Conservation (phyloP, 2,113 vertebrate genomes). For the Catagonus wagneri region DNA sequence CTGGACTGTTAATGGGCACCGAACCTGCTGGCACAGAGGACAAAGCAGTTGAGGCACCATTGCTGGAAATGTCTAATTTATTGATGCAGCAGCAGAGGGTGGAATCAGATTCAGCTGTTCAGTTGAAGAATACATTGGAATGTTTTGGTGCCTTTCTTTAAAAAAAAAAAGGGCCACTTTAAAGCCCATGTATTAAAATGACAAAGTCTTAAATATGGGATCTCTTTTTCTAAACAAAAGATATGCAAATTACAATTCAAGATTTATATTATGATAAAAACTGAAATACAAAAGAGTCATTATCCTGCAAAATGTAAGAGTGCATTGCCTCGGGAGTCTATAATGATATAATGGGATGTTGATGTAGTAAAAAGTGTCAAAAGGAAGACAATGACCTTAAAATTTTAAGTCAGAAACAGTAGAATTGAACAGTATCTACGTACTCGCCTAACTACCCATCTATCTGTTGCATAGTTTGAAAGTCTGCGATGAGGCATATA, state of each 20-base stretch:
- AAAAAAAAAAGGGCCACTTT: conserved; percentile 80
- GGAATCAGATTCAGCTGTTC: conserved; percentile 81
- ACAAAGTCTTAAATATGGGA: conserved; percentile 87
- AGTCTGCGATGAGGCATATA: conserved; percentile 81
- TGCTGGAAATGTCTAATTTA: conserved; percentile 85
- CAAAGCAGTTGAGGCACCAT: conserved; percentile 74
- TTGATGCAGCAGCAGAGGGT: conserved; percentile 80
- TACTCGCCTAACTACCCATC: conserved; percentile 61
- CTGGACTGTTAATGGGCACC: conserved; percentile 75
- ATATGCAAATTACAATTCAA: conserved; percentile 90
- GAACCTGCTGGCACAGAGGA: conserved; percentile 63
- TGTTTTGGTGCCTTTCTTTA: conserved; percentile 87
- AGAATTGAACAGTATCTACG: conserved; percentile 86
- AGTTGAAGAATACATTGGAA: conserved; percentile 89
- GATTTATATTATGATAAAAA: conserved; percentile 92
- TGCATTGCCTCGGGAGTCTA: conserved; percentile 87
- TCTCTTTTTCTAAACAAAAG: conserved; percentile 90
- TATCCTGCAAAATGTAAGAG: conserved; percentile 89
- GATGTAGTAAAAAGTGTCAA: conserved; percentile 90
- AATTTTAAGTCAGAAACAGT: conserved; percentile 89
- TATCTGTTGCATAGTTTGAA: conserved; percentile 85
- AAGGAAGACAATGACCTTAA: conserved; percentile 90
- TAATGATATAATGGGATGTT: conserved; percentile 90
- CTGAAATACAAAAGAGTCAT: conserved; percentile 89
- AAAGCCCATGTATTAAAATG: conserved; percentile 88